Evolutionary conservation across 2,888 invertebrate species (phyloP).

Genomic region (Apoda limacodes): DNA sequence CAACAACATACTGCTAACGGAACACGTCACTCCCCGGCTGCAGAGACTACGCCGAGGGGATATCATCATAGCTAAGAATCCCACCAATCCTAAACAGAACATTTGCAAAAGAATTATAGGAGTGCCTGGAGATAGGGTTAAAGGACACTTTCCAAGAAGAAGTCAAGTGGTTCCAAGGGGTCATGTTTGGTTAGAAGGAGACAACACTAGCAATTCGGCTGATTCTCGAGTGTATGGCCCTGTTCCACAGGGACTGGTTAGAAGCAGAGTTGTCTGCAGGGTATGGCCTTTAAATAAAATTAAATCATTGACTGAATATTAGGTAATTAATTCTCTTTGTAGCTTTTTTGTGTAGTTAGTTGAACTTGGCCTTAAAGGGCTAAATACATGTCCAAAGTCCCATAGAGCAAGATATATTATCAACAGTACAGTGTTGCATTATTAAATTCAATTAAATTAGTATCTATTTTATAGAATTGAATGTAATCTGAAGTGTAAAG

Average conservation of each 20-base stretch:
- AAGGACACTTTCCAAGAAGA: constrained; percentile 39
- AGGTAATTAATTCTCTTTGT: constrained; percentile 1
- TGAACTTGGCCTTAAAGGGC: no score
- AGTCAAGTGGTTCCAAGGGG: constrained; percentile 80
- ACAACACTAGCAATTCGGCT: constrained; percentile 85
- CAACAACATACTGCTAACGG: constrained; percentile 85
- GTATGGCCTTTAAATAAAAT: constrained; percentile 78
- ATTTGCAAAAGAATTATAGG: constrained; percentile 89
- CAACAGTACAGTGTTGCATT: constrained; percentile 17
- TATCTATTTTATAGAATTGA: no score
- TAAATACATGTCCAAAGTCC: no score
- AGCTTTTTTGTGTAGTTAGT: no score
- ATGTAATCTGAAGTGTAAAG: no score
- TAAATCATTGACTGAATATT: constrained; percentile 39
- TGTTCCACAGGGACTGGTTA: constrained; percentile 86
- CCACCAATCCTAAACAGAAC: constrained; percentile 81
- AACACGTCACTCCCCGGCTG: constrained; percentile 78
- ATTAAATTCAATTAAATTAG: no score
- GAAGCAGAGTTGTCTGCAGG: constrained; percentile 83
- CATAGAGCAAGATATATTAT: constrained; percentile 8
- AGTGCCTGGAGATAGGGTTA: constrained; percentile 80
- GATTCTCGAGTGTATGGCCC: constrained; percentile 92
- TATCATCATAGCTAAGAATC: constrained; percentile 86
- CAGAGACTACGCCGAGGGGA: constrained; percentile 79
- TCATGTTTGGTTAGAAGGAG: constrained; percentile 93